Base-by-base conservation (phyloP, 2,888 invertebrate genomes). In the Margaritifera margaritifera region DNA sequence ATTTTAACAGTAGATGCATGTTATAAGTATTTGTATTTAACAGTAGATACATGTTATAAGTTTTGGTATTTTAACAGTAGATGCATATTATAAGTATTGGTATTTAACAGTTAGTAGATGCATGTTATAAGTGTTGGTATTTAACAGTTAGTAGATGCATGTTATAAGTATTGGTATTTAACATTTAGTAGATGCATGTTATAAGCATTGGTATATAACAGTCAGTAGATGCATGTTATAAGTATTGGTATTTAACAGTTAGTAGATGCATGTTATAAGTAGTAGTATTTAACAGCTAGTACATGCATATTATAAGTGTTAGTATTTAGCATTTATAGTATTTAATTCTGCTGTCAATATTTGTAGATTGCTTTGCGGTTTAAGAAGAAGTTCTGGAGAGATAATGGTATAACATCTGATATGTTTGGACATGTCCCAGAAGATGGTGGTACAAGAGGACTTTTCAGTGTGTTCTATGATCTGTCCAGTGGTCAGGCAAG, bases 381-480 rank as follows among this genome's bases (percentile, higher is more conserved):
- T 77, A 80, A 86, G 4, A 78, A 78, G 19, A 84, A 87, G 25
- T 91, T 91, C 79, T 91, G 91, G 91, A 73, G 74, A 0, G 75
- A 80, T 18, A 68, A 56, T 57, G 76, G 87, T 20, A 84, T 84
- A 64, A 80, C 81, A 27, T 82, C 84, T 68, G 84, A 85, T 62
- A 86, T 89, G 75, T 91, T 91, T 82, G 91, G 91, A 19, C 84
- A 87, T 65, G 87, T 91, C 4, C 87, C 90, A 2, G 69, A 72
- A 5, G 80, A 77, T 24, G 31, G 68, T 42, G 74, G 81, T 3
- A 78, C 81, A 52, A 73, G 90, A 50, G 90, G 90, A 4, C 78
- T 89, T 22, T 91, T 91, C 83, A 89, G 87, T 74, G 88, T 91
- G 56, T 91, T 91, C 79, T 90, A 90, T 80, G 90, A 91, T 79